These are phyloP conservation scores for Murina feae DNA, from an alignment of 2,113 vertebrate species.

Conservation along the genomic window DNA sequence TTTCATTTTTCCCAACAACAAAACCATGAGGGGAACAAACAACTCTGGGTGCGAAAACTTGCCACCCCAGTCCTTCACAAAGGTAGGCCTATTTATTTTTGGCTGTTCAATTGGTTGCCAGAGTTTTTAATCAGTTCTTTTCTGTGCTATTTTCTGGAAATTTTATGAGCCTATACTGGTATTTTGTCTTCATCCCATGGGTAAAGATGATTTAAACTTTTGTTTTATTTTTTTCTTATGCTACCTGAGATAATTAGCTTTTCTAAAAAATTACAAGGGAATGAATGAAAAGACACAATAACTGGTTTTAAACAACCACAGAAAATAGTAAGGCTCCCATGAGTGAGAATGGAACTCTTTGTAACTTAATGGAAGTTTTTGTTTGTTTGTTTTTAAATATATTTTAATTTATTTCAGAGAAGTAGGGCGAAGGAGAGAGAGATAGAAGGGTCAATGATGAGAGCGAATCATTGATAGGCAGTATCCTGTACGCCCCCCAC, in stretches of 20 bases:
- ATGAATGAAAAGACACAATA: not conserved
- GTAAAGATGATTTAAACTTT: not conserved
- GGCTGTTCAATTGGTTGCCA: not conserved
- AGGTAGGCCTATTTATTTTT: not conserved
- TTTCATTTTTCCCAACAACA: conserved; percentile 18
- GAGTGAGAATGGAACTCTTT: not conserved
- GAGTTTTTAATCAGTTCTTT: not conserved
- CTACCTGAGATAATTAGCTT: not conserved
- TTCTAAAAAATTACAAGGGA: not conserved
- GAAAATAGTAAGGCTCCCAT: not conserved
- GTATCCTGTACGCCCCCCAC: not conserved
- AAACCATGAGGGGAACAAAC: not conserved
- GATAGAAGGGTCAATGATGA: not conserved
- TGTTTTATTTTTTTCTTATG: not conserved
- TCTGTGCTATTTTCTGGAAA: not conserved
- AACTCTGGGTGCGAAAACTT: not conserved
- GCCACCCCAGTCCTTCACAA: not conserved
- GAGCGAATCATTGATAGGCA: not conserved
- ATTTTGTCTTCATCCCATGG: not conserved
- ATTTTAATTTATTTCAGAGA: not conserved
- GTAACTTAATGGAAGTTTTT: not conserved
- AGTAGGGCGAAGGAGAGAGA: not conserved
- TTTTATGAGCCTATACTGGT: not conserved
- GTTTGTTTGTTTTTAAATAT: not conserved
- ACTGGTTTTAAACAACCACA: not conserved